Percentiles rank a stretch among this genome's conserved stretches.
These are phyloP conservation scores for Tragelaphus buxtoni DNA, from an alignment of 2,113 vertebrate genomes.

Conservation along the genomic window DNA sequence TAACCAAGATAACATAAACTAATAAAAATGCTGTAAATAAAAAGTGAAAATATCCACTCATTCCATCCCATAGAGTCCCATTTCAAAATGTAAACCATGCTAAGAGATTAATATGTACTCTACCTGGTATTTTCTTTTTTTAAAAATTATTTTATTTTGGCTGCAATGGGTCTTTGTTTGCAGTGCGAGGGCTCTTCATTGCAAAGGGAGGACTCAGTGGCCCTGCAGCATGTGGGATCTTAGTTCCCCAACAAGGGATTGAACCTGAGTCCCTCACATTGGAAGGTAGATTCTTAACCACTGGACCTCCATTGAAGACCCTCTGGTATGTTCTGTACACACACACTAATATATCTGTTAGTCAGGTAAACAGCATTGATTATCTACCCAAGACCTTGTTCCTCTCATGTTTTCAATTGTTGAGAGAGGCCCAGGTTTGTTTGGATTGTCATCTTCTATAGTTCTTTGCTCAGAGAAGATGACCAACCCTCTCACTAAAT, in stretches of 20 bases:
- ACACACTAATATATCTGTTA: neutral
- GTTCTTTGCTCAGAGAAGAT: neutral
- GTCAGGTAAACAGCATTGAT: neutral
- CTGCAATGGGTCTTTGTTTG: neutral
- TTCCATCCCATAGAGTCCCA: neutral
- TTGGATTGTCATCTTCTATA: neutral
- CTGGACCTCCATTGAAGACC: neutral
- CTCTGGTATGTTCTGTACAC: neutral
- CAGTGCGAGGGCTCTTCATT: neutral
- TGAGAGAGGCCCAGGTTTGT: neutral
- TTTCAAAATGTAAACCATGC: neutral
- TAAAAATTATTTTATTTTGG: neutral
- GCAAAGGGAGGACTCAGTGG: neutral
- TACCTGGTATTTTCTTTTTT: neutral
- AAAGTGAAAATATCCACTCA: neutral
- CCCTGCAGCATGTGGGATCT: neutral
- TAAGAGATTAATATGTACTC: neutral
- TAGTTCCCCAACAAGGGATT: neutral
- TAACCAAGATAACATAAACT: neutral
- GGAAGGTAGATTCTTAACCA: neutral
- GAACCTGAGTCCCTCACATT: neutral
- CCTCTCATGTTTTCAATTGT: neutral
- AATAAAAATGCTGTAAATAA: neutral
- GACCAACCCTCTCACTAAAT: neutral
- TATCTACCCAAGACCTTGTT: neutral